phyloP scores from a whole-genome alignment of 2,113 vertebrate species.

The Bujurquina vittata region DNA sequence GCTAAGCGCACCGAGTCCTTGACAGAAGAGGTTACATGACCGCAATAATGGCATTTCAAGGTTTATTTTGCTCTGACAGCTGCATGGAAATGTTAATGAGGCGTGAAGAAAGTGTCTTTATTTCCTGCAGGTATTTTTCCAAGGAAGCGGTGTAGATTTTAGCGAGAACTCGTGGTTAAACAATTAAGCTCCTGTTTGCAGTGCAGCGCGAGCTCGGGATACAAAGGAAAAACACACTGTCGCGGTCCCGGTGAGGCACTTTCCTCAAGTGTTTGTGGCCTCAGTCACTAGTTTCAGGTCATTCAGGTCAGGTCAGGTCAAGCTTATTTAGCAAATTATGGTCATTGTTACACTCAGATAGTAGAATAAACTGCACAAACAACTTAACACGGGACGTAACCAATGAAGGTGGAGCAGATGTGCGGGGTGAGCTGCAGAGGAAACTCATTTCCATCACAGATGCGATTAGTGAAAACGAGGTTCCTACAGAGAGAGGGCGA shows the following conservation, averaged over 20 bases:
- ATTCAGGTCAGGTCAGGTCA: no score
- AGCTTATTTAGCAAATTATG: not conserved
- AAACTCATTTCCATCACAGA: not conserved
- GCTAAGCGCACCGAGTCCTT: not conserved
- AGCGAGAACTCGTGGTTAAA: not conserved
- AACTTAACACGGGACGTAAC: not conserved
- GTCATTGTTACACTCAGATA: not conserved
- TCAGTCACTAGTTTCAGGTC: not conserved
- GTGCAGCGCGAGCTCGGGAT: not conserved
- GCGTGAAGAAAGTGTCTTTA: slow-evolving; percentile 3
- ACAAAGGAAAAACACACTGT: not conserved
- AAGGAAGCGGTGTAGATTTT: not conserved
- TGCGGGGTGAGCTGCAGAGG: not conserved
- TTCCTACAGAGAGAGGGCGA: not conserved
- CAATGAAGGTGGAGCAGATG: not conserved
- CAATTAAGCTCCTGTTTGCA: not conserved
- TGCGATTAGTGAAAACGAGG: not conserved
- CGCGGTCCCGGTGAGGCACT: not conserved
- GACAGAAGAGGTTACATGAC: not conserved
- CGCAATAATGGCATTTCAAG: slow-evolving; percentile 3
- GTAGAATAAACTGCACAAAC: not conserved
- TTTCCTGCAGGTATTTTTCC: slow-evolving; percentile 1
- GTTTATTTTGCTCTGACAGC: not conserved
- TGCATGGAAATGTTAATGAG: slow-evolving; percentile 4
- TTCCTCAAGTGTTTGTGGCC: not conserved